phyloP scores from a whole-genome alignment of 2,113 vertebrate genomes.

The Butorides virescens region DNA sequence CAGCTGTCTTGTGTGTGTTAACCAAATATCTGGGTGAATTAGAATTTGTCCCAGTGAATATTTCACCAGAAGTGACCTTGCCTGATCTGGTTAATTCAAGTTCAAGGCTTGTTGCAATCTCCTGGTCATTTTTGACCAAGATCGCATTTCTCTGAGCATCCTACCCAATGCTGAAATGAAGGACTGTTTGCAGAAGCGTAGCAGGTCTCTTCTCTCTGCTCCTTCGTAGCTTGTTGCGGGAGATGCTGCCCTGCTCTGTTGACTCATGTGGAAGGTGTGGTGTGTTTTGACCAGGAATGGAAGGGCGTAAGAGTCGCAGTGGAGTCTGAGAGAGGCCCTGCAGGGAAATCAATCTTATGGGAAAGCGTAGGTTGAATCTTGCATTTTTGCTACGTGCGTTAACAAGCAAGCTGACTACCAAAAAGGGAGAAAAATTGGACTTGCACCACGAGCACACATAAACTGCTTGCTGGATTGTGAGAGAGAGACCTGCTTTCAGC shows the following conservation, averaged over 20 bases:
- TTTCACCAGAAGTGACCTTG: slow-evolving; percentile 22
- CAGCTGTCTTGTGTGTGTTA: background rate
- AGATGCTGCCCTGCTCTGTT: slow-evolving; percentile 3
- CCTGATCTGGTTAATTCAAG: background rate
- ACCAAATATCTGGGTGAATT: background rate
- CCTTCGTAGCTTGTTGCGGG: background rate
- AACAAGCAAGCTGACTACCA: slow-evolving; percentile 1
- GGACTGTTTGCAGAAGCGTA: background rate
- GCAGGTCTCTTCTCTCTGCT: background rate
- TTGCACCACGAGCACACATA: background rate
- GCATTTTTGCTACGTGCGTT: slow-evolving; percentile 2
- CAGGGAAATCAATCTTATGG: background rate
- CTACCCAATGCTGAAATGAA: background rate
- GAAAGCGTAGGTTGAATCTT: slow-evolving; percentile 16
- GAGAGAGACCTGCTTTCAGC: background rate
- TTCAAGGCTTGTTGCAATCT: background rate
- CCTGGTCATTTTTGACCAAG: background rate
- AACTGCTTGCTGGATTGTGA: background rate
- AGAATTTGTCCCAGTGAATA: background rate
- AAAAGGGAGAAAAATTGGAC: slow-evolving; percentile 6
- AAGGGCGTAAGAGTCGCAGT: background rate
- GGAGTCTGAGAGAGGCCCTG: background rate
- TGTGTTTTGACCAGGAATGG: slow-evolving; percentile 12
- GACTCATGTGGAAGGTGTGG: slow-evolving; percentile 53
- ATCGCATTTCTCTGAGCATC: background rate